Base-by-base conservation (phyloP, 2,888 invertebrate genomes). In the Nebria salina region DNA sequence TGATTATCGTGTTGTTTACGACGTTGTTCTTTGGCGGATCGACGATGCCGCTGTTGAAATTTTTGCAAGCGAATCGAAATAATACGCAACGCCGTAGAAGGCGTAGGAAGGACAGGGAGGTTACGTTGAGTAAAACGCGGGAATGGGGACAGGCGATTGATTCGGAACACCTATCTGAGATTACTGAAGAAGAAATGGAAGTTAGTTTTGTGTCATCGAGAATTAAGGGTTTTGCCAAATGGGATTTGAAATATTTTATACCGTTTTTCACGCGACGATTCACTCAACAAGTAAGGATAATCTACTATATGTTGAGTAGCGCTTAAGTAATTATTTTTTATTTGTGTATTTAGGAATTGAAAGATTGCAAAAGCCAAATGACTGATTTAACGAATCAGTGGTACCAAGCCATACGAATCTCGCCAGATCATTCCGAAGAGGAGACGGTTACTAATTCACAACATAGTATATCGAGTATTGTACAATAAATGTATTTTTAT, bases 101-200 rank as follows among this genome's bases (percentile, higher is more conserved):
- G 83, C 87, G 87, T 83, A 87, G 87, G 85, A 87, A 92, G 87
- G 92, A 91, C 65, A 94, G 96, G 87, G 96, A 96, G 89, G 94
- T 98, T 73, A 96, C 98, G 78, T 91, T 99, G 82, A 98, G 98
- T 85, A 99, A 99, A 91, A 99, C 99, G 0, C 95, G 97, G 86
- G 98, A 99, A 92, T 98, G 98, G 98, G 97, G 97, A 1, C 96
- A 96, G 90, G 94, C 97, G 11, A 95, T 98, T 84, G 97, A 98
- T 89, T 97, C 97, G 0, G 97, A 97, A 88, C 97, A 97, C 89
- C 89, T 97, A 75, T 97, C 97, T 0, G 97, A 97, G 89, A 92
- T 96, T 41, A 97, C 97, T 0, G 97, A 98, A 88, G 98, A 98
- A 85, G 96, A 96, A 88, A 93, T 96, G 88, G 98, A 98, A 90